phyloP scores from a whole-genome alignment of 2,797 vertebrate genomes.

The Artibeus jamaicensis region DNA sequence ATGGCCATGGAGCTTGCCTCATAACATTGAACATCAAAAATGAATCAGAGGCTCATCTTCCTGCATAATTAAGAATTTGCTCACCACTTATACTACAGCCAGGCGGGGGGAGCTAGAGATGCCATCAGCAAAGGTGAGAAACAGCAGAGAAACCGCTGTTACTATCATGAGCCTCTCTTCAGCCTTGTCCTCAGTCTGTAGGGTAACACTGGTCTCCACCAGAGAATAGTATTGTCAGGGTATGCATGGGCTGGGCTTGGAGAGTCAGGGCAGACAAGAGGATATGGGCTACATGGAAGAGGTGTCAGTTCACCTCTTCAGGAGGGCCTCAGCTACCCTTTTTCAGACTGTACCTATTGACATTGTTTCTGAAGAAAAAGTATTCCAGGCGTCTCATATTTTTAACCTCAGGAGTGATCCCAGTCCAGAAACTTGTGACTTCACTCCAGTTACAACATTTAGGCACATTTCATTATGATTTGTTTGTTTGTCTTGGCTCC shows the following conservation, averaged over 20 bases:
- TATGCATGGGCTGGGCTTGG: fast-evolving
- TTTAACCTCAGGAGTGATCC: conserved; percentile 28
- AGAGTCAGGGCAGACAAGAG: not conserved
- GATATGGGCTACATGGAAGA: not conserved
- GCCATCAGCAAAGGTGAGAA: not conserved
- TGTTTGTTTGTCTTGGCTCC: conserved; percentile 43
- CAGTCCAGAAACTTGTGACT: conserved; percentile 22
- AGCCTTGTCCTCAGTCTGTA: not conserved
- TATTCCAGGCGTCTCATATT: not conserved
- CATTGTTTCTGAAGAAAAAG: not conserved
- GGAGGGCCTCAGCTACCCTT: not conserved
- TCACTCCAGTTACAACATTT: not conserved
- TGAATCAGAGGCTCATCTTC: conserved; percentile 71
- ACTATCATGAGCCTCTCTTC: not conserved
- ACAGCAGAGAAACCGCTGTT: not conserved
- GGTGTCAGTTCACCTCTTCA: not conserved
- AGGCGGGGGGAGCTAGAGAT: not conserved
- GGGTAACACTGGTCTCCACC: not conserved
- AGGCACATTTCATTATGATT: not conserved
- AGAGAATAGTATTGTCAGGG: not conserved
- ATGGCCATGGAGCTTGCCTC: conserved; percentile 69
- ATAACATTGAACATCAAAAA: conserved; percentile 65
- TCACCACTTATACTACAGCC: conserved; percentile 23
- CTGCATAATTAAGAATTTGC: conserved; percentile 65
- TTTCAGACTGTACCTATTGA: not conserved